Evolutionary conservation across 2,113 vertebrate species (phyloP).

Genomic region (Solenodon paradoxus): DNA sequence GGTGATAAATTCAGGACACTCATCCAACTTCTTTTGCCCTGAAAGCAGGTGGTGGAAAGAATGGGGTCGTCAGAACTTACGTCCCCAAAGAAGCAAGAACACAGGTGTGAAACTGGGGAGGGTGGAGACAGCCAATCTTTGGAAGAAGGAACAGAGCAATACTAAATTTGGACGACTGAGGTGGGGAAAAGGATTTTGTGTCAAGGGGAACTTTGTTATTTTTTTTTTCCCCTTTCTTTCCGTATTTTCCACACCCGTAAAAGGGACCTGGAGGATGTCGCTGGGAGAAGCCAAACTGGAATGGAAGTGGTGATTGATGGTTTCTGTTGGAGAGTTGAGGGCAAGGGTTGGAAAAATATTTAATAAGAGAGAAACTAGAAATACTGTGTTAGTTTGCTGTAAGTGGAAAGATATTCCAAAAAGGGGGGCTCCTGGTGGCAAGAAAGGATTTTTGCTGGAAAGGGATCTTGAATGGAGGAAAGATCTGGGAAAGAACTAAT

Average conservation of each 20-base stretch:
- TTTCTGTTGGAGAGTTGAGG: neutral
- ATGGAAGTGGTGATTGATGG: neutral
- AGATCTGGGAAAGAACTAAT: neutral
- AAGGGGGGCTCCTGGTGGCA: neutral
- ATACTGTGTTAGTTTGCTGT: neutral
- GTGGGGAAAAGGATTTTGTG: neutral
- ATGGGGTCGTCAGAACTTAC: constrained; percentile 21
- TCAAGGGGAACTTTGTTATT: neutral
- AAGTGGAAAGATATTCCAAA: constrained; percentile 18
- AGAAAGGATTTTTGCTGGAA: constrained; percentile 6
- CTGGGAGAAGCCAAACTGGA: neutral
- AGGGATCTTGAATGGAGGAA: neutral
- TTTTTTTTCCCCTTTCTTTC: neutral
- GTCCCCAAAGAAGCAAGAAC: neutral
- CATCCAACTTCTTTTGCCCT: constrained; percentile 60
- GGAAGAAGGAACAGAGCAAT: neutral
- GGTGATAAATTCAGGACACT: constrained; percentile 24
- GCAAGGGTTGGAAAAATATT: neutral
- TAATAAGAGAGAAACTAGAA: constrained; percentile 20
- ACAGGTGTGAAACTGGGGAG: neutral
- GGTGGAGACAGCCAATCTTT: neutral
- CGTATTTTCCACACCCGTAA: neutral
- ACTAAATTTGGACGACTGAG: neutral
- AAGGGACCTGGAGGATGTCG: neutral
- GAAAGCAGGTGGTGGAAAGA: constrained; percentile 53